These are phyloP conservation scores for Euproctis similis DNA, from an alignment of 2,888 invertebrate genomes.

Conservation along the genomic window DNA sequence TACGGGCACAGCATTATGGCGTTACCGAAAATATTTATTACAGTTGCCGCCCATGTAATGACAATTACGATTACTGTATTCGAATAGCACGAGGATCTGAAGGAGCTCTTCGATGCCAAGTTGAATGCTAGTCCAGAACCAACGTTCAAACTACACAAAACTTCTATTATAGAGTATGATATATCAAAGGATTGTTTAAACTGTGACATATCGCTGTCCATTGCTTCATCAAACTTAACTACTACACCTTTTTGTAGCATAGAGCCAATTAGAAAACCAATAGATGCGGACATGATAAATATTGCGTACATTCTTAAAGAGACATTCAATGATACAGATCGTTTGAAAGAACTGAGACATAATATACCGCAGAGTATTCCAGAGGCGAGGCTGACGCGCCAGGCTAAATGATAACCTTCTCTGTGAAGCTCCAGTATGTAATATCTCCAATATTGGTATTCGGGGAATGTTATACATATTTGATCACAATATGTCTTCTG, in stretches of 20 bases:
- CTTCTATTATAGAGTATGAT: conserved; percentile 30
- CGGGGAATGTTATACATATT: conserved; percentile 45
- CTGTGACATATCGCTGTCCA: conserved; percentile 39
- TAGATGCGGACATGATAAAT: conserved; percentile 36
- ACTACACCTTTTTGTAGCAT: conserved; percentile 59
- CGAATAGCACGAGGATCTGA: conserved; percentile 52
- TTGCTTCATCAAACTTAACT: conserved; percentile 34
- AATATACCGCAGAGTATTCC: conserved; percentile 28
- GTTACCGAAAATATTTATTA: conserved; percentile 32
- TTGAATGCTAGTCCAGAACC: conserved; percentile 49
- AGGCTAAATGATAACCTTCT: conserved; percentile 31
- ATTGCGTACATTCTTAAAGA: conserved; percentile 27
- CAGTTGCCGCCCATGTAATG: conserved; percentile 24
- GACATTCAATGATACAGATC: conserved; percentile 33
- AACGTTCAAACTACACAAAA: conserved; percentile 35
- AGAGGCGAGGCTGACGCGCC: conserved; percentile 52
- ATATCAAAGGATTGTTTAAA: conserved; percentile 30
- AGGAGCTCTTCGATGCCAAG: conserved; percentile 37
- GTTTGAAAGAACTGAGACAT: conserved; percentile 43
- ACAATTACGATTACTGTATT: conserved; percentile 42
- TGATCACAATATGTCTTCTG: conserved; percentile 31
- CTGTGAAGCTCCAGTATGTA: conserved; percentile 22
- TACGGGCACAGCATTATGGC: conserved; percentile 56
- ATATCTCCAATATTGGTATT: conserved; percentile 53
- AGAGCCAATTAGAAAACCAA: conserved; percentile 43